Base-by-base conservation (phyloP, 2,113 vertebrate genomes). In the Neomonachus schauinslandi region DNA sequence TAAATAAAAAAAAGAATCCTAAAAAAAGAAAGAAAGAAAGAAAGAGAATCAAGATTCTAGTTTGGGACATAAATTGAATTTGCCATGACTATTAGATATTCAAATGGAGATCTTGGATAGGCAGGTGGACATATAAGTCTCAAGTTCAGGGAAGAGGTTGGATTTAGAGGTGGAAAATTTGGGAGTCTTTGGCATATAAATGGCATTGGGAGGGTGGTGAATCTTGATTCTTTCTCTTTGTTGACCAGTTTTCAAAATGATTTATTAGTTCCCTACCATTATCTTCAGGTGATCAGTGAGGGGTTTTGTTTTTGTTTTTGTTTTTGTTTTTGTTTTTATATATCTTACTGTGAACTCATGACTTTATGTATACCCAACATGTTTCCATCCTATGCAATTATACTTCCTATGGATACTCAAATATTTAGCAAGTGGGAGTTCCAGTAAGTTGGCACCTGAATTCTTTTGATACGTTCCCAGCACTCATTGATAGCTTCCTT, bases 361-460 rank as follows among this genome's bases (percentile, higher is more conserved):
- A 90, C 80, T 90, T 95, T 71, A 65, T 80, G 85, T 89, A 74
- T 86, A 65, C 22, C 13, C 33, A 92, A n/a, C 57, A 86, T 57
- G n/a, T 79, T 59, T 77, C 15, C 14, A 13, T 55, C 12, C 8
- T 76, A 46, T 71, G 21, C 3, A 69, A 76, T 42, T 57, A 12
- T 31, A 93, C 69, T 69, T 91, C 16, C 24, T 80, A 28, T 4
- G 61, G 74, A 63, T 94, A 21, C 16, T 59, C 67, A 91, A 16
- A 88, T 94, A 77, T 95, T 76, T 24, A 42, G 69, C 57, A 19
- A 69, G 7, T 81, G 57, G 21, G 8, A 94, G 26, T 59, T 76
- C 49, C 26, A 80, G 4, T 81, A 91, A 57, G 8, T 53, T 74
- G 81, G 26, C 39, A 36, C 15, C 10, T 87, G 87, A 74, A 53